Evolutionary conservation across 2,888 invertebrate genomes (phyloP).

Genomic region (Mythimna vitellina): DNA sequence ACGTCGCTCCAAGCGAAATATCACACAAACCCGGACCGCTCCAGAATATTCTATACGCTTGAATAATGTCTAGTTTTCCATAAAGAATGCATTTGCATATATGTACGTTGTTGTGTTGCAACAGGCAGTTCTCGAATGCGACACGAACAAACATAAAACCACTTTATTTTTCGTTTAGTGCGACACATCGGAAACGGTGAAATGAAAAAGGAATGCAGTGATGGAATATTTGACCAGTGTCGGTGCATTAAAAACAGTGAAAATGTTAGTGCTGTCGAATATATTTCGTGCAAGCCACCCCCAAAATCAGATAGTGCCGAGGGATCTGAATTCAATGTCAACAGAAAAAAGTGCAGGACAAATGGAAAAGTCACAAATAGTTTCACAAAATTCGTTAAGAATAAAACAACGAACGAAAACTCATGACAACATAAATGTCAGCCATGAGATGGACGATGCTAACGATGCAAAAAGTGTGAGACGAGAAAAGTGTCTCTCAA

Average conservation of each 20-base stretch:
- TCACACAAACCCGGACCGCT: conserved; percentile 74
- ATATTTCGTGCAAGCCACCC: conserved; percentile 85
- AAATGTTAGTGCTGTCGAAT: conserved; percentile 89
- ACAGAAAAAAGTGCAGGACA: conserved; percentile 69
- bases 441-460: conserved; percentile 70
- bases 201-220: conserved; percentile 88
- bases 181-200: conserved; percentile 72
- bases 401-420: conserved; percentile 84
- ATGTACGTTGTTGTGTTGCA: conserved; percentile 70
- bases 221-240: conserved; percentile 88
- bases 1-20: conserved; percentile 74
- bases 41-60: conserved; percentile 82
- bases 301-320: conserved; percentile 79
- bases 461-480: conserved; percentile 72
- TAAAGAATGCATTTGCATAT: conserved; percentile 84
- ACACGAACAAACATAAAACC: conserved; percentile 80
- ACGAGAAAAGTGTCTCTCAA: conserved; percentile 83
- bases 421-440: conserved; percentile 76
- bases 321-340: conserved; percentile 72
- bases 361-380: conserved; percentile 72
- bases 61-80: conserved; percentile 82
- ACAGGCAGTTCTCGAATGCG: conserved; percentile 73
- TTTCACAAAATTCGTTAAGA: conserved; percentile 80
- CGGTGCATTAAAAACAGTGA: conserved; percentile 86
- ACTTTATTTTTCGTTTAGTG: conserved; percentile 73